Evolutionary conservation across 1,140 invertebrate genomes (phyloP).

Genomic region (Dryas iulia): DNA sequence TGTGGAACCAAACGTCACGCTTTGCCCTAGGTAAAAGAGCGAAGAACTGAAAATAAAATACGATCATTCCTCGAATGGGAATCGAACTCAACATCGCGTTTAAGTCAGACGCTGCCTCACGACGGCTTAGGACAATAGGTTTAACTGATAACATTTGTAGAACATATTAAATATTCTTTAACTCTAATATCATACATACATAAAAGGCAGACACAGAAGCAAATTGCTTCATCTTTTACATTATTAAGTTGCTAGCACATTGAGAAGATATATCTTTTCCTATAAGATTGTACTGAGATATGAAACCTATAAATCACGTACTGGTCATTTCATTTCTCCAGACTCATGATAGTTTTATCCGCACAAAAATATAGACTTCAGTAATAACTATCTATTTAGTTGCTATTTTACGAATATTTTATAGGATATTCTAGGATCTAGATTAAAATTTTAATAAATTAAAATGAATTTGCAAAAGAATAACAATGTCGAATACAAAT

Average conservation of each 20-base stretch:
- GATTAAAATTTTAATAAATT: too few relatives aligned
- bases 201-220: not conserved
- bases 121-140: too few relatives aligned
- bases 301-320: constrained; percentile 8
- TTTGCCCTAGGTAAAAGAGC: too few relatives aligned
- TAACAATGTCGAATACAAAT: too few relatives aligned
- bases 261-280: constrained; percentile 8
- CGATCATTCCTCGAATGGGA: too few relatives aligned
- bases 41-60: too few relatives aligned
- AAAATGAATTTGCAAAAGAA: too few relatives aligned
- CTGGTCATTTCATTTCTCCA: constrained; percentile 3
- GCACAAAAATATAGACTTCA: not conserved
- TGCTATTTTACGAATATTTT: too few relatives aligned
- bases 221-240: constrained; percentile 2
- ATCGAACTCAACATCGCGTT: too few relatives aligned
- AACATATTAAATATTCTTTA: not conserved
- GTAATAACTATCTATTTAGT: not conserved
- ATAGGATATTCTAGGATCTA: too few relatives aligned
- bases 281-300: constrained; percentile 13
- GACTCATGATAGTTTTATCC: constrained; percentile 1
- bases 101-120: too few relatives aligned
- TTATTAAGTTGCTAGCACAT: constrained; percentile 4
- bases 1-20: too few relatives aligned
- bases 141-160: not conserved
- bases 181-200: not conserved